Evolutionary conservation across 2,797 vertebrate species (phyloP), one percentile per base, ranked within the genome.

Genomic region (Falco rusticolus): DNA sequence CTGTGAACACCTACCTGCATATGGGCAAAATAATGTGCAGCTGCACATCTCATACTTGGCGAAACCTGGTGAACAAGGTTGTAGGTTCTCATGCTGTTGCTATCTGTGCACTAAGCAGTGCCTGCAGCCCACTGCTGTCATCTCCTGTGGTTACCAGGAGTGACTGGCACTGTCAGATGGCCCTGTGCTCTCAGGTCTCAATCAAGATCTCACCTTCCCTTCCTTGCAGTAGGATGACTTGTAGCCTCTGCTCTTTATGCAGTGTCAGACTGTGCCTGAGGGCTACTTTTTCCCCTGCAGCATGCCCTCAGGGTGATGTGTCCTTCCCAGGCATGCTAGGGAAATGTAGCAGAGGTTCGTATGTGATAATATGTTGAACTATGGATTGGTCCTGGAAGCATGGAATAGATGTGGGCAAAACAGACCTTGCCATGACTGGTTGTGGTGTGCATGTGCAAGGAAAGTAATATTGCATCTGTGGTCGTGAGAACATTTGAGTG

Each of bases 391-490:
- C 41, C 37, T 63, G 47, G 63, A 65, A 83, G 57, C 15, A 21
- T 6, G 28, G 53, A 71, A 37, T 43, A 37, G 43, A 14, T 43
- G 9, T 48, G 47, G 91, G 22, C 66, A 75, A 37, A 83, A n/a
- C 41, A 57, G 43, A 18, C 28, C 31, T 84, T 80, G 43, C 64
- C 12, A 7, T 51, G 56, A 15, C 61, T 82, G 60, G 17, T 14
- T 51, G 29, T 65, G 31, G 21, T 0, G 0, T 65, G n/a, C 2
- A 0, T 45, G 14, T 59, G n/a, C 25, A n/a, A 48, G 63, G 53
- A 43, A 75, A 37, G 8, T 71, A 53, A 26, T 48, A 25, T 0
- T 59, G 31, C 22, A 14, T 80, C 77, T 75, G 57, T 63, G 48
- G 26, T 47, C 31, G 5, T 63, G 43, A 70, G 53, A 57, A 39